phyloP scores from a whole-genome alignment of 2,888 invertebrate genomes.

The Xestobium rufovillosum region DNA sequence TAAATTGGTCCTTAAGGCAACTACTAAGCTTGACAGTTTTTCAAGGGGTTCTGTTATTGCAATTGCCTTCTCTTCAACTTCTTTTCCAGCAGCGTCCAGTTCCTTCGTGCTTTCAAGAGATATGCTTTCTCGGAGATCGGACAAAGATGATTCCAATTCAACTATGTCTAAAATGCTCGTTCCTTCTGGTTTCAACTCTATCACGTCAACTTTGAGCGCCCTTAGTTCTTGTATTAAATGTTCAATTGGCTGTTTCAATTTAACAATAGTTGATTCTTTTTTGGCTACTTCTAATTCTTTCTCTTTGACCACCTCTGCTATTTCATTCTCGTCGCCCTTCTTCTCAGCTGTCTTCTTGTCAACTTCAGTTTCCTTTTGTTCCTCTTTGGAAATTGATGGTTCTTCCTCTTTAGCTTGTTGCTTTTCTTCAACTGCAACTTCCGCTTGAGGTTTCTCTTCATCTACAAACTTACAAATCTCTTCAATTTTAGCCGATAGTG shows the following conservation, averaged over 20 bases:
- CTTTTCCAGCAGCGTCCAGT: not conserved
- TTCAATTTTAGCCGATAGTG: conserved; percentile 5
- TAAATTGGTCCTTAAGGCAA: not conserved
- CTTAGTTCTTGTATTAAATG: not conserved
- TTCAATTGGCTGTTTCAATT: not conserved
- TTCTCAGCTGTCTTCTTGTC: not conserved
- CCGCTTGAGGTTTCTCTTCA: not conserved
- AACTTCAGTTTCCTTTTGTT: no score
- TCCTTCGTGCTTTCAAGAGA: not conserved
- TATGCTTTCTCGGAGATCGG: not conserved
- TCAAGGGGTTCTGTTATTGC: not conserved
- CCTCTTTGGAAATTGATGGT: no score
- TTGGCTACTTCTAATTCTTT: no score
- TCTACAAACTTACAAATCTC: conserved; percentile 3
- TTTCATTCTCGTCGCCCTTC: not conserved
- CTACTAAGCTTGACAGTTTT: not conserved
- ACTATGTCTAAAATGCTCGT: not conserved
- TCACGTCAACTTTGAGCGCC: not conserved
- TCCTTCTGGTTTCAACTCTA: not conserved
- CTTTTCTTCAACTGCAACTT: not conserved
- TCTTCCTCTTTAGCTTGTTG: no score
- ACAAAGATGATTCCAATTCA: not conserved
- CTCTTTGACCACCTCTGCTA: no score
- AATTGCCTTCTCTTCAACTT: no score
- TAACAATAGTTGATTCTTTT: not conserved